Conservation (phyloP, 2,888 invertebrate genomes). For the Xanthostigma xanthostigma region DNA sequence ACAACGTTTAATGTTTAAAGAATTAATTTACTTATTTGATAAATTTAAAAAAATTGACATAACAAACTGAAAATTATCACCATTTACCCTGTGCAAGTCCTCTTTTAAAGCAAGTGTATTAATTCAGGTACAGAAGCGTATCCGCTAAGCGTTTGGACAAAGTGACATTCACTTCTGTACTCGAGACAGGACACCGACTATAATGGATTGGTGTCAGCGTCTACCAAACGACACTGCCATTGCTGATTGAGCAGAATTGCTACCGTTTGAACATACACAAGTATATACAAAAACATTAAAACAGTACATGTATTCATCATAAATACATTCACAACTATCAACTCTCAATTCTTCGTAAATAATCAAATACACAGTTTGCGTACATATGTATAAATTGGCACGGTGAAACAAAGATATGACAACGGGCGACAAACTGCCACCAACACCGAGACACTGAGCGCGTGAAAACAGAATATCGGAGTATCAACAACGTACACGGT, state of each 20-base stretch:
- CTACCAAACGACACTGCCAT: too few species aligned
- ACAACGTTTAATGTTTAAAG: slow-evolving; percentile 15
- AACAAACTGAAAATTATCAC: slow-evolving; percentile 34
- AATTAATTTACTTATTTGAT: slow-evolving; percentile 20
- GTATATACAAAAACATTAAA: too few species aligned
- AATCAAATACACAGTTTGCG: too few species aligned
- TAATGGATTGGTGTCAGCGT: too few species aligned
- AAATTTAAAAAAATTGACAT: slow-evolving; percentile 33
- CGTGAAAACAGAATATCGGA: background rate
- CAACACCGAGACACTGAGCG: slow-evolving; percentile 1
- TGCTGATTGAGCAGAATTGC: too few species aligned
- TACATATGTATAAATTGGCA: background rate
- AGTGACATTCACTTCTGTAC: too few species aligned
- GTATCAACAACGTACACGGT: background rate
- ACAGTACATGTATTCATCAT: too few species aligned
- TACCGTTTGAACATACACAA: too few species aligned
- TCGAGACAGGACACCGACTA: too few species aligned
- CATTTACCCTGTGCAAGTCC: slow-evolving; percentile 37
- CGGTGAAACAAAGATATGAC: background rate
- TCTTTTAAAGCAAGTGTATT: slow-evolving; percentile 31
- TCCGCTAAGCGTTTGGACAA: too few species aligned
- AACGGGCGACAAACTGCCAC: background rate
- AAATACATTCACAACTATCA: too few species aligned
- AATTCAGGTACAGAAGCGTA: background rate
- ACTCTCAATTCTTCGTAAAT: too few species aligned